Evolutionary conservation across 2,888 invertebrate genomes (phyloP).

Genomic region (Tetheella fluctuosa): DNA sequence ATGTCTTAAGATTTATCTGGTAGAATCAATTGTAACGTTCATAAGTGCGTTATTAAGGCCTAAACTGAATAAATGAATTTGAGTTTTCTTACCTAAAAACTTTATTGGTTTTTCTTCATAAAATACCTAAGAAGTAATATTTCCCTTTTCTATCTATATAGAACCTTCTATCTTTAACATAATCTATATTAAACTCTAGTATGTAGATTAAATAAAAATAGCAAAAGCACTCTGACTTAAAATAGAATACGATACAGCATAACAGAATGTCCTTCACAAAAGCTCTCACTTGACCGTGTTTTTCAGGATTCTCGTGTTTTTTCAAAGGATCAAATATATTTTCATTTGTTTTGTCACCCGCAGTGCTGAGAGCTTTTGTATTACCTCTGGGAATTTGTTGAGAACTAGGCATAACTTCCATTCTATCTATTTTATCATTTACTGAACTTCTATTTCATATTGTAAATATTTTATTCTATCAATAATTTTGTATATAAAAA

Average conservation of each 20-base stretch:
- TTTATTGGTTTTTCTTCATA: too few species aligned
- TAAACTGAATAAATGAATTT: too few species aligned
- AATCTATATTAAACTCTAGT: too few species aligned
- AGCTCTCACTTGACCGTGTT: background rate
- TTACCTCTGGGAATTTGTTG: background rate
- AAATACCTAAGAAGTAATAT: too few species aligned
- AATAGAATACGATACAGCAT: background rate
- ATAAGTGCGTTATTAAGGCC: too few species aligned
- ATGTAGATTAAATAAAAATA: background rate
- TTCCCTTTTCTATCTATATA: too few species aligned
- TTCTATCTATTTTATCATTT: background rate
- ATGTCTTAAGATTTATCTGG: too few species aligned
- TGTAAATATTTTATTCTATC: too few species aligned
- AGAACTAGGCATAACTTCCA: background rate
- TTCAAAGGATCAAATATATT: conserved; percentile 2
- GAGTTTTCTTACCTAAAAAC: too few species aligned
- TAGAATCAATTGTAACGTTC: too few species aligned
- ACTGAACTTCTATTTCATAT: background rate
- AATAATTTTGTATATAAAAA: too few species aligned
- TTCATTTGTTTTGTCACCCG: conserved; percentile 3
- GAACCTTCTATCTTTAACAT: too few species aligned
- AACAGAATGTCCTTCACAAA: background rate
- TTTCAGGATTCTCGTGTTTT: background rate
- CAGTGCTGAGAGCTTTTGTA: background rate
- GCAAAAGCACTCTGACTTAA: background rate